Evolutionary conservation across 2,888 invertebrate species (phyloP).

Genomic region (Lasioglossum calceatum): DNA sequence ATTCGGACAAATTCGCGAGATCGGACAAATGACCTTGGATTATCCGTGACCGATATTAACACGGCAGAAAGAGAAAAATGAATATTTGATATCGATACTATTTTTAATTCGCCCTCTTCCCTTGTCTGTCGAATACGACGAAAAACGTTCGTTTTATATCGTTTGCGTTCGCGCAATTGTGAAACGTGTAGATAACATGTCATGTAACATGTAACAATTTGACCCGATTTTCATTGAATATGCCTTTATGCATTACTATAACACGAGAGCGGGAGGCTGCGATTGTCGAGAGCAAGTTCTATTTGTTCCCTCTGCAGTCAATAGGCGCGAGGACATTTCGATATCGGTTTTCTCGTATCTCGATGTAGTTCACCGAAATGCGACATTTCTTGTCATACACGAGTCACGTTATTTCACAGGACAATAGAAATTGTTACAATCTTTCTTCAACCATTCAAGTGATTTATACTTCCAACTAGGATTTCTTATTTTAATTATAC

Average conservation of each 20-base stretch:
- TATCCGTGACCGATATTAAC: conserved; percentile 50
- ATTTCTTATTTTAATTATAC: too few species aligned
- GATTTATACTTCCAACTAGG: too few species aligned
- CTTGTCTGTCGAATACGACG: neutral
- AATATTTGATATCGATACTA: neutral
- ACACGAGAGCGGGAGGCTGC: conserved; percentile 59
- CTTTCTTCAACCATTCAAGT: neutral
- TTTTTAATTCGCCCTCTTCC: conserved; percentile 1
- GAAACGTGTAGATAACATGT: conserved; percentile 27
- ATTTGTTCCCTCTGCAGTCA: conserved; percentile 65
- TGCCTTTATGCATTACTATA: conserved; percentile 58
- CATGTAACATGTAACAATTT: conserved; percentile 52
- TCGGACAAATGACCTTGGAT: conserved; percentile 49
- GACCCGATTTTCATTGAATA: conserved; percentile 73
- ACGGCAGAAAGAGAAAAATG: conserved; percentile 12
- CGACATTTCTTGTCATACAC: conserved; percentile 36
- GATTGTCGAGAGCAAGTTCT: conserved; percentile 62
- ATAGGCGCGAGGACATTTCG: conserved; percentile 69
- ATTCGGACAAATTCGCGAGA: conserved; percentile 31
- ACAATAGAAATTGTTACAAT: neutral
- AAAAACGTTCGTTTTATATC: neutral
- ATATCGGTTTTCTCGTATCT: conserved; percentile 74
- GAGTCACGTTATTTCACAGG: conserved; percentile 12
- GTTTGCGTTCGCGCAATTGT: neutral
- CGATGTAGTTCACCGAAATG: conserved; percentile 53